Evolutionary conservation across 2,113 vertebrate genomes (phyloP), one percentile per base, ranked within the genome.

Genomic region (Colius striatus): DNA sequence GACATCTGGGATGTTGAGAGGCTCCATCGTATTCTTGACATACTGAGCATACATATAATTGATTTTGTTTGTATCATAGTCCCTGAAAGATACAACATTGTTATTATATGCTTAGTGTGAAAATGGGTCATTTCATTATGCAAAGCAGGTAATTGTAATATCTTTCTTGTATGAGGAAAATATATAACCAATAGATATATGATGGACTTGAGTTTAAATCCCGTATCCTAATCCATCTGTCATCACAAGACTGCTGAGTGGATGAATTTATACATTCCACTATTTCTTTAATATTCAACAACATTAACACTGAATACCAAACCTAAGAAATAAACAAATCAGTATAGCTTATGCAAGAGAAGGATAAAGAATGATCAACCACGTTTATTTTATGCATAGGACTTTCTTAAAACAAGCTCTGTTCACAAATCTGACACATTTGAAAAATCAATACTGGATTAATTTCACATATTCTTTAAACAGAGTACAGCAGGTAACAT

Each of bases 11-110:
- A 99, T 99, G 96, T 99, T 99, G 81, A 99, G 98, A 30, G 99
- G 98, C 96, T 99, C 98, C 99, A 99, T 98, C 2, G 98, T 99
- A 84, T 98, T 99, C 97, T 98, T 99, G 51, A 99, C 99, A 63
- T 99, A 99, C 95, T 99, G 99, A 57, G 99, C 99, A 54, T 99
- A 99, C 98, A 99, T 99, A 96, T 99, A 99, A 98, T 99, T 99
- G 86, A 99, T 99, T 97, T 98, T 98, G 94, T 95, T 98, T 89
- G 98, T 97, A n/a, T 99, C 98, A 62, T 90, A 96, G 63, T 99
- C 98, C 95, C 99, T 99, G 98, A 63, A 87, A 78, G 50, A 94
- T 51, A 91, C n/a, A 96, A 67, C 50, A 65, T 67, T 70, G 72
- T 48, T 58, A 57, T 61, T 38, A 65, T 30, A 32, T 70, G 41